Evolutionary conservation across 2,113 vertebrate genomes (phyloP), one percentile per base, ranked within the genome.

Genomic region (Hemibagrus wyckioides): DNA sequence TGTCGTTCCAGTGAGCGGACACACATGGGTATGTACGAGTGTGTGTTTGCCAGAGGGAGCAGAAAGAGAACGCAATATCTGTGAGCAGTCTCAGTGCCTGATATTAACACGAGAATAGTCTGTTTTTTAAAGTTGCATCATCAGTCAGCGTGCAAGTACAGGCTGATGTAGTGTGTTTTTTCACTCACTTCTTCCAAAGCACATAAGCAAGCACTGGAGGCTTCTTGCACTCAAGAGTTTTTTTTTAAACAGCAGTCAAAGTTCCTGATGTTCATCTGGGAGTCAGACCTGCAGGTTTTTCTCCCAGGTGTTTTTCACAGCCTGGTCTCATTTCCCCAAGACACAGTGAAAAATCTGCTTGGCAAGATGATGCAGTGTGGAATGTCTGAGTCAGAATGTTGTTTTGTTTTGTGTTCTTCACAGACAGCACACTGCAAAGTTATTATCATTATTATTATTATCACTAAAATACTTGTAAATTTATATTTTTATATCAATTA

Each of bases 221-320:
- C 0, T 25, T 39, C 1, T 75, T 75, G 23, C 4, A 14, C 41
- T 28, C 3, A 4, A 0, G 17, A 75, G 7, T 52, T 6, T 52
- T 52, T 77, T 19, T 28, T 23, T 48, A 76, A 5, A 48, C 44
- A n/a, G 25, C 25, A 77, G 75, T 80, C 76, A 30, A 21, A 3
- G 11, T 39, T 61, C 59, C 81, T 83, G 23, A 25, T 69, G 63
- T 48, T 67, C 61, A 36, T 67, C 28, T 83, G 61, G 39, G 59
- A 48, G 14, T 82, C 56, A 57, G 28, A 19, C 33, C 6, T n/a
- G 57, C 39, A n/a, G 56, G 6, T 56, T 36, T 80, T 57, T 59
- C 23, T 59, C 33, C 54, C 79, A 81, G 79, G 67, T 85, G 67
- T 30, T 85, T 84, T 85, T 85, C 83, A 84, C 48, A 73, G 67